These are phyloP conservation scores for Puntigrus tetrazona DNA, from an alignment of 2,113 vertebrate genomes.

Conservation along the genomic window DNA sequence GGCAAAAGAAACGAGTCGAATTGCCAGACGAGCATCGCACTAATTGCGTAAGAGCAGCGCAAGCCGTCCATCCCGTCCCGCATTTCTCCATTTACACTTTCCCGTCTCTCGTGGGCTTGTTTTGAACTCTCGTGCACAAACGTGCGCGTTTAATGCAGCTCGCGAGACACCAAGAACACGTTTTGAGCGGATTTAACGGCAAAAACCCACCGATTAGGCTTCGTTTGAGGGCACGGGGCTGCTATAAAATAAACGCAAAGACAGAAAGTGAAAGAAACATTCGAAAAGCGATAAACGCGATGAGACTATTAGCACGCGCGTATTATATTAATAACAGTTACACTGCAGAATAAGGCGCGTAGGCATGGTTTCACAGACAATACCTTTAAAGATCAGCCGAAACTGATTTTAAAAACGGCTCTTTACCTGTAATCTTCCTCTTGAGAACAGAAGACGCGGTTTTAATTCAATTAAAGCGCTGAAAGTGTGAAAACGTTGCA, in stretches of 20 bases:
- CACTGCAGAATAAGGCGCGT: background rate
- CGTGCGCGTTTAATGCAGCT: background rate
- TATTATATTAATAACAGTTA: background rate
- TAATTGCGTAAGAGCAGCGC: too few relatives aligned
- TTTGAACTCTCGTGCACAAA: background rate
- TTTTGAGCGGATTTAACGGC: background rate
- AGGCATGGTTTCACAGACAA: background rate
- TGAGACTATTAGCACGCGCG: background rate
- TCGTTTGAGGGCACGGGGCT: background rate
- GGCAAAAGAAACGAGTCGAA: background rate
- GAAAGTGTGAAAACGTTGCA: background rate
- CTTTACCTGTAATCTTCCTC: conserved; percentile 52
- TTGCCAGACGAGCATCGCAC: background rate
- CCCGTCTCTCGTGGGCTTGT: background rate
- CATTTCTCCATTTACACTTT: too few relatives aligned
- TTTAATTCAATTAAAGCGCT: background rate
- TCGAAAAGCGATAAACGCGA: background rate
- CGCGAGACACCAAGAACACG: background rate
- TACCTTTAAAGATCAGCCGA: background rate
- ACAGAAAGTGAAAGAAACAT: background rate
- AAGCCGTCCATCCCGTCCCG: too few relatives aligned
- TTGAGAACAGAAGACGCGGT: conserved; percentile 25
- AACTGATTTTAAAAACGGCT: conserved; percentile 12
- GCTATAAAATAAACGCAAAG: background rate
- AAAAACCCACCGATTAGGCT: background rate